Evolutionary conservation across 1,140 invertebrate genomes (phyloP).

Genomic region (Pogonomyrmex californicus): DNA sequence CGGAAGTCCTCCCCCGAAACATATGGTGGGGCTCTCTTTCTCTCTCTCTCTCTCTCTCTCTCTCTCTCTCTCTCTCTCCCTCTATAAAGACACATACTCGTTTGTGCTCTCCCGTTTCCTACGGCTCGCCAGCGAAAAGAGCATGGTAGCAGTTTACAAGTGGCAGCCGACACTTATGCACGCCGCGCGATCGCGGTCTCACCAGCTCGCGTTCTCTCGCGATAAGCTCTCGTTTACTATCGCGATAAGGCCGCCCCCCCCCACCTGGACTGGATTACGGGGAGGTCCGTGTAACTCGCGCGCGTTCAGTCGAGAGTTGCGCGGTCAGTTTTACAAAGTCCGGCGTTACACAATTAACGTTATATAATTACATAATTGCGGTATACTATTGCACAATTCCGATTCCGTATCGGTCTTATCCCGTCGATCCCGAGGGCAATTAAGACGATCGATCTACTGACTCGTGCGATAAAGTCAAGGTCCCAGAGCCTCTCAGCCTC

Average conservation of each 20-base stretch:
- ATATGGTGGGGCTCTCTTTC: conserved; percentile 64
- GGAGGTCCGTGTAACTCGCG: conserved; percentile 7
- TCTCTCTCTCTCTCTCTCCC: not conserved
- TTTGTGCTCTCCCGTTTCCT: conserved; percentile 67
- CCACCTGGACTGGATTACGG: conserved; percentile 17
- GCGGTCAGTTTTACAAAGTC: conserved; percentile 6
- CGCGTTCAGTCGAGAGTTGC: not conserved
- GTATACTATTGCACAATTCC: not conserved
- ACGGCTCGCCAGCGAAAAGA: conserved; percentile 64
- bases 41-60: conserved; percentile 22
- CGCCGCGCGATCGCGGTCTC: conserved; percentile 3
- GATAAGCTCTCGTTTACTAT: conserved; percentile 46
- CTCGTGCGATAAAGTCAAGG: not conserved
- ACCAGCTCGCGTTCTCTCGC: conserved; percentile 3
- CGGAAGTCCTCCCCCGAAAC: conserved; percentile 80
- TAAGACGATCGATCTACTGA: not conserved
- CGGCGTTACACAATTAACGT: conserved; percentile 15
- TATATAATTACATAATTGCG: conserved; percentile 25
- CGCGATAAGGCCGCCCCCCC: conserved; percentile 35
- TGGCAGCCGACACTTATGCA: conserved; percentile 68
- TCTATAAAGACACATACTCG: conserved; percentile 54
- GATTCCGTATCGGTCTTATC: not conserved
- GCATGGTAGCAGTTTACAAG: conserved; percentile 73
- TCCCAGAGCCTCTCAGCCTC: not conserved
- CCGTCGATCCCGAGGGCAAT: not conserved